Base-by-base conservation (phyloP, 2,888 invertebrate species). In the Cynaeus angustus region DNA sequence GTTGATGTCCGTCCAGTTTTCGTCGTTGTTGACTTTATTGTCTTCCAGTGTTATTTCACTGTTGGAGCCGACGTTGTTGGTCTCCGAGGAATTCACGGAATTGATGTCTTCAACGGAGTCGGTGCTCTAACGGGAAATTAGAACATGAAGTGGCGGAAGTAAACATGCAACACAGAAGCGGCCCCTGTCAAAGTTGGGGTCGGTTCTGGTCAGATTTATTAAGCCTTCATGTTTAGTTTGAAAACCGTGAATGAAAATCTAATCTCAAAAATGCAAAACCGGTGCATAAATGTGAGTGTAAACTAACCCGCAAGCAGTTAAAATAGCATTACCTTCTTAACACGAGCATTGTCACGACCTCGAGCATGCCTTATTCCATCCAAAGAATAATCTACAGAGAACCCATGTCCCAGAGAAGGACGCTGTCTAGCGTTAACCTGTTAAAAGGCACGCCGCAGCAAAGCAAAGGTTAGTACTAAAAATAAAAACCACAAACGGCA, bases 1-100 rank as follows among this genome's bases (percentile, higher is more conserved):
- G 83, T 96, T 96, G 41, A 96, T 96, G 81, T 96, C 96, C 0
- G 96, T 96, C 96, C 96, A 96, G 53, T 94, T 95, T 80, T 96
- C 96, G 79, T 96, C 96, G 75, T 91, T 91, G 71, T 88, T 88
- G 30, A 89, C 90, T 82, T 92, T 92, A 77, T 91, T 92, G 80
- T 93, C 93, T 73, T 92, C 92, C 52, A 90, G 84, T 67, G 91
- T 84, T 12, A 91, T 89, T 80, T 92, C 92, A 77, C 89, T 91
- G 68, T 90, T 91, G 0, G 91, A 90, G 80, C 91, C 92, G 2
- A 91, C 88, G 79, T 92, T 92, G 68, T 91, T 92, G 5, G 91
- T 91, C 80, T 92, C 92, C 9, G 90, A 90, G 0, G 92, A 92
- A 85, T 92, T 92, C 80, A 92, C 88, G 0, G 92, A 92, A 59